These are phyloP conservation scores for Halcyon leucocephala DNA, from an alignment of 2,797 vertebrate genomes.

Conservation along the genomic window DNA sequence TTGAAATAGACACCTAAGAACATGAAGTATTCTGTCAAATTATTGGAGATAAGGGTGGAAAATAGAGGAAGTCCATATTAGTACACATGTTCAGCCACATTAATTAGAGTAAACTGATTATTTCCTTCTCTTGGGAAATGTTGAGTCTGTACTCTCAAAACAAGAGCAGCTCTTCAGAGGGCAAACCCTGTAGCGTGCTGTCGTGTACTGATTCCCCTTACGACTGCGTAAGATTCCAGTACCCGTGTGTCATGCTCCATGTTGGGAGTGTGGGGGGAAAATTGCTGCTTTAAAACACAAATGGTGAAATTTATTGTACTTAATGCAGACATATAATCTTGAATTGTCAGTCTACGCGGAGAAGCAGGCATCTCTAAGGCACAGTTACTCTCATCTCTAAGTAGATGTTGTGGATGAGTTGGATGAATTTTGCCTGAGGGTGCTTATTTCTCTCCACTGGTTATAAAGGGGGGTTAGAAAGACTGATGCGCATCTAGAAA, in stretches of 20 bases:
- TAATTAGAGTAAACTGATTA: not conserved
- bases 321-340: not conserved
- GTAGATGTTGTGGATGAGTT: not conserved
- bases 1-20: slow-evolving; percentile 1
- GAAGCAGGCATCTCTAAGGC: not conserved
- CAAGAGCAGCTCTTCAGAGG: not conserved
- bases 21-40: not conserved
- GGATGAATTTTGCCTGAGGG: not conserved
- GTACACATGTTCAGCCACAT: not conserved
- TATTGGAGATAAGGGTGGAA: not conserved
- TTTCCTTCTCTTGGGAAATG: slow-evolving; percentile 6
- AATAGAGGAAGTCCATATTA: not conserved
- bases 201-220: not conserved
- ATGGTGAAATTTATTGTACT: not conserved
- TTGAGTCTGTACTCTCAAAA: not conserved
- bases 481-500: not conserved
- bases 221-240: not conserved
- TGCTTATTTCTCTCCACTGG: not conserved
- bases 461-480: not conserved
- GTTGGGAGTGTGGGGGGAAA: fast-evolving
- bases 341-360: not conserved
- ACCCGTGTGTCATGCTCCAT: fast-evolving
- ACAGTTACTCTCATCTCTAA: not conserved
- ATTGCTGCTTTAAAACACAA: not conserved
- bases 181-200: not conserved